Evolutionary conservation across 2,113 vertebrate genomes (phyloP).

Genomic region (Stegastes partitus): DNA sequence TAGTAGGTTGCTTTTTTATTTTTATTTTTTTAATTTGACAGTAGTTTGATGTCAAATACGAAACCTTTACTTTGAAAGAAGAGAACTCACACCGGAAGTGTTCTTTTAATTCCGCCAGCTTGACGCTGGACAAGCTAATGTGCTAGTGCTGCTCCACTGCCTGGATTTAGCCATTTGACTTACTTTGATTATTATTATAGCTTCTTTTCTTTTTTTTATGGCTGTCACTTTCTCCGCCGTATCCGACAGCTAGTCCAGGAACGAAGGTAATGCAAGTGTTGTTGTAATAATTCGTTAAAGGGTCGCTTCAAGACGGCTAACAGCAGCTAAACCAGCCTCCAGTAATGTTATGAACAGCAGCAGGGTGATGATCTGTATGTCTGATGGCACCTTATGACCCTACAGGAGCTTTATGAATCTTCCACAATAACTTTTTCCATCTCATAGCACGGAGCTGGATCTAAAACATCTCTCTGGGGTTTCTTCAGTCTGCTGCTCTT

Average conservation of each 20-base stretch:
- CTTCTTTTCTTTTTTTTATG: not conserved
- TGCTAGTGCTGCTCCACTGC: not conserved
- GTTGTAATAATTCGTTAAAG: not conserved
- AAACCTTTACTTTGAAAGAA: slow-evolving; percentile 59
- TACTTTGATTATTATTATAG: not conserved
- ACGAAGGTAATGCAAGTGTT: slow-evolving; percentile 42
- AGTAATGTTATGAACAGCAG: not conserved
- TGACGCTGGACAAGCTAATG: not conserved
- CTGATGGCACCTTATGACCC: no score
- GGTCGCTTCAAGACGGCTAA: slow-evolving; percentile 35
- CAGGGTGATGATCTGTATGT: no score
- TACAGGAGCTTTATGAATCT: no score
- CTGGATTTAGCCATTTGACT: not conserved
- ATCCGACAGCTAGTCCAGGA: not conserved
- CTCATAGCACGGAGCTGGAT: no score
- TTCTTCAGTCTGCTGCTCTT: no score
- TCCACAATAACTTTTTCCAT: no score
- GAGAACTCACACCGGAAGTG: not conserved
- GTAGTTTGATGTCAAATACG: not conserved
- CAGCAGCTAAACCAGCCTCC: slow-evolving; percentile 10
- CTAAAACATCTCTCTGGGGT: no score
- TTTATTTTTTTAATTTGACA: no score
- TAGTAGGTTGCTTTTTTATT: no score
- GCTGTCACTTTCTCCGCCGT: no score
- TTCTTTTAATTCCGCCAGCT: not conserved